Evolutionary conservation across 2,888 invertebrate species (phyloP).

Genomic region (Shargacucullia verbasci): DNA sequence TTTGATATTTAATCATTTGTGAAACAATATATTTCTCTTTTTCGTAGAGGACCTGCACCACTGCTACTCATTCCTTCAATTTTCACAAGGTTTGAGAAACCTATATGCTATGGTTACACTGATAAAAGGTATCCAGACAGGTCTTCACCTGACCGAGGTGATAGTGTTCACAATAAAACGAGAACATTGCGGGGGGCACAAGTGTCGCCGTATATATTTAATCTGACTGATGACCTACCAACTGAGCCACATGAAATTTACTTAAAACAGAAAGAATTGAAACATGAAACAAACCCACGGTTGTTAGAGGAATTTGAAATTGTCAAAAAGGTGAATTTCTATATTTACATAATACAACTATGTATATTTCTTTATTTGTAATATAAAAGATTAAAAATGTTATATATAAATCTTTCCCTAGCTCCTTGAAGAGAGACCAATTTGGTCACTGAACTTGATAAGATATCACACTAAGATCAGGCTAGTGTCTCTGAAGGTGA

Average conservation of each 20-base stretch:
- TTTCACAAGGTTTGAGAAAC: constrained; percentile 93
- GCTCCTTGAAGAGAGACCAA: constrained; percentile 95
- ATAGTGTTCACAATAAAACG: constrained; percentile 72
- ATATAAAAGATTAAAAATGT: no score
- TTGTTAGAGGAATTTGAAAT: constrained; percentile 79
- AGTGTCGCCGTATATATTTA: constrained; percentile 90
- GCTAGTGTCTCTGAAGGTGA: constrained; percentile 91
- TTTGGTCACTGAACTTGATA: constrained; percentile 96
- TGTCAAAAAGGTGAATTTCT: constrained; percentile 80
- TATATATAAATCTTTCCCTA: constrained; percentile 71
- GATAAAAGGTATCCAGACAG: constrained; percentile 69
- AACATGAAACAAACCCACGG: constrained; percentile 76
- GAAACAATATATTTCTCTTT: constrained; percentile 5
- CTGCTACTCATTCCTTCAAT: constrained; percentile 93
- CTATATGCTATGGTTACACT: constrained; percentile 78
- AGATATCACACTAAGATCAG: constrained; percentile 90
- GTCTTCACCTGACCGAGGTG: constrained; percentile 64
- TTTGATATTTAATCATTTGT: not conserved
- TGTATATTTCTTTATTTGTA: no score
- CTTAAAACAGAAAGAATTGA: constrained; percentile 86
- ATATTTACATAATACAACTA: not conserved
- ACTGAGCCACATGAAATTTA: constrained; percentile 89
- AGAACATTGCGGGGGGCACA: constrained; percentile 76
- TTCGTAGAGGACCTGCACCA: constrained; percentile 81
- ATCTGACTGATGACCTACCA: constrained; percentile 90